Evolutionary conservation across 2,888 invertebrate species (phyloP).

Genomic region (Toxonevra muliebris): DNA sequence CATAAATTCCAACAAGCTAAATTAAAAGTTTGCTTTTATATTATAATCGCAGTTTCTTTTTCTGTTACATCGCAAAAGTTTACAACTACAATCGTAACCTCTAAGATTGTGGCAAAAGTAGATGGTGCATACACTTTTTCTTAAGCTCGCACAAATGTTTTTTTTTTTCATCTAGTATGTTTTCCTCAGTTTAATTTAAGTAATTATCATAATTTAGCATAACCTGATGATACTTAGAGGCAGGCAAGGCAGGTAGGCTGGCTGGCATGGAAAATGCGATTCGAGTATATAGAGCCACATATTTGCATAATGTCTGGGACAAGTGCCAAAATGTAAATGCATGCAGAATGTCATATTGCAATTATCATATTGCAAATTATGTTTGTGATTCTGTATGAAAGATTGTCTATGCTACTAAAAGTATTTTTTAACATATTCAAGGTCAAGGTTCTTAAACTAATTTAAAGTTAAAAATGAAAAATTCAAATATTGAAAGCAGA

Average conservation of each 20-base stretch:
- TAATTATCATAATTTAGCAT: constrained; percentile 44
- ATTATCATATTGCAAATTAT: constrained; percentile 41
- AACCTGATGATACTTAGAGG: not conserved
- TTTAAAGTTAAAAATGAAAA: no score
- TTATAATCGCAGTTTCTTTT: no score
- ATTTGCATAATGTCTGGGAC: constrained; percentile 46
- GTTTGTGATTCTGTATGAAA: not conserved
- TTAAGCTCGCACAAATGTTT: not conserved
- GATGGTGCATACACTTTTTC: not conserved
- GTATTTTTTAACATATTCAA: no score
- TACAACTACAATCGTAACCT: not conserved
- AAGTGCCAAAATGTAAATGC: constrained; percentile 39
- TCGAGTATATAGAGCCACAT: not conserved
- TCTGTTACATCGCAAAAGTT: not conserved
- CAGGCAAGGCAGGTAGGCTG: not conserved
- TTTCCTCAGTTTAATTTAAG: constrained; percentile 42
- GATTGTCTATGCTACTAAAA: no score
- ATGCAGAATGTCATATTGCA: constrained; percentile 27
- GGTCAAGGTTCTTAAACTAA: no score
- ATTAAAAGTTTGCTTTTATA: not conserved
- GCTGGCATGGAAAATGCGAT: not conserved
- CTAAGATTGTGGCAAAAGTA: not conserved
- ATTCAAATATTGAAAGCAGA: no score
- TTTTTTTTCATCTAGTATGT: constrained; percentile 33
- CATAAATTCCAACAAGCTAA: constrained; percentile 16